Evolutionary conservation across 1,140 invertebrate genomes (phyloP), one percentile per base, ranked within the genome.

Genomic region (Helicoverpa zea): DNA sequence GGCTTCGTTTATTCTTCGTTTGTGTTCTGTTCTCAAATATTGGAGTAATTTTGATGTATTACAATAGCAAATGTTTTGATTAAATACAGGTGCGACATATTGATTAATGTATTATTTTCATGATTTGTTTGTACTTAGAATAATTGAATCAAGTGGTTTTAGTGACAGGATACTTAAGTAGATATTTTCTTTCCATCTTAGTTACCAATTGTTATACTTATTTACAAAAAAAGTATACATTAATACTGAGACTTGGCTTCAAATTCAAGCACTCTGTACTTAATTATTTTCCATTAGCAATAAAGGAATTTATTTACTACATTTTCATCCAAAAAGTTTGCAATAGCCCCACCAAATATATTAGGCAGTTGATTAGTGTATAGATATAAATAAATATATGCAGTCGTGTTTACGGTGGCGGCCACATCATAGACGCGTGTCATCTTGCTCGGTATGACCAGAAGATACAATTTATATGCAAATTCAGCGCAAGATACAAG

Each of bases 381-480:
- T 54, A 58, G 43, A 78, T 66, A 78, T 78, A 70, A 58, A 29
- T 54, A 58, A 43, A 78, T 66, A 66, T 78, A 70, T 68, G 43
- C 72, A 80, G 51, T 68, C 43, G n/a, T 66, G 61, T 84, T 85
- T 86, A 76, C 76, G 82, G 83, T 86, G 51, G 81, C 79, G 81
- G 83, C 81, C 83, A 88, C 85, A 87, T 87, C 86, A 85, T 79
- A 86, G 89, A 92, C 90, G 91, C 87, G 89, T 92, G 91, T 92
- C 91, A 89, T 93, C 92, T 94, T 94, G 89, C 86, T 85, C 79
- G 89, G 85, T 90, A 88, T 91, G 92, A 92, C 89, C 91, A 91
- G 90, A 94, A 94, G 93, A 94, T 89, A 94, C 92, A 94, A 94
- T 94, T 93, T 94, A 94, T 94, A 94, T 93, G 92, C 92, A 92